These are phyloP conservation scores for Toxotes chatareus DNA, from an alignment of 2,113 vertebrate species.

Conservation along the genomic window DNA sequence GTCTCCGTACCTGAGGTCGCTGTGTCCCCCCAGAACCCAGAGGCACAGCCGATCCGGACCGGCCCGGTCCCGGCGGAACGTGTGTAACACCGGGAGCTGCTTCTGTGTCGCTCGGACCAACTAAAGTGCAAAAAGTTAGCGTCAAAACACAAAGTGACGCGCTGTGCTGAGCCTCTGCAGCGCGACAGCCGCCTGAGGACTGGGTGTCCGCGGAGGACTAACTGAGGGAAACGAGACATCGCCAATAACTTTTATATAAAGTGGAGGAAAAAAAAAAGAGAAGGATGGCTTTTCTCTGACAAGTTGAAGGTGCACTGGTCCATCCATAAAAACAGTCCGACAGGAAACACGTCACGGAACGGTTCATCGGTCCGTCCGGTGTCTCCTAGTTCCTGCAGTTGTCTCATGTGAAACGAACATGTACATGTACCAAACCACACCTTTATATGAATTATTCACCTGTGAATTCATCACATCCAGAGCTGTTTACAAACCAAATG, in stretches of 20 bases:
- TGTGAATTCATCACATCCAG: too few relatives aligned
- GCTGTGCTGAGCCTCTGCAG: neutral
- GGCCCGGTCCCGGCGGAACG: neutral
- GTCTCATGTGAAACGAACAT: too few relatives aligned
- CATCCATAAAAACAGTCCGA: slow-evolving; percentile 57
- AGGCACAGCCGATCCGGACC: slow-evolving; percentile 86
- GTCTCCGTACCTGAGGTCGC: slow-evolving; percentile 81
- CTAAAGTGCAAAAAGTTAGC: neutral
- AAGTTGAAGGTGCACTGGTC: slow-evolving; percentile 50
- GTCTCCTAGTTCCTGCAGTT: too few relatives aligned
- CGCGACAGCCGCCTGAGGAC: neutral
- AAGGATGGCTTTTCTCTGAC: fast-evolving
- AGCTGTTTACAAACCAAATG: too few relatives aligned
- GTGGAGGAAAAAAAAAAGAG: fast-evolving
- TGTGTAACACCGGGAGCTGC: neutral
- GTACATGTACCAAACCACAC: too few relatives aligned
- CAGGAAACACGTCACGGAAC: slow-evolving; percentile 40
- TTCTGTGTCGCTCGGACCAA: neutral
- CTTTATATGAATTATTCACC: too few relatives aligned
- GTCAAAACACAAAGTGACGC: neutral
- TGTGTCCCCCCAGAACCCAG: slow-evolving; percentile 88
- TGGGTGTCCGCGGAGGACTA: neutral
- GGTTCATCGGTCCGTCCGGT: too few relatives aligned
- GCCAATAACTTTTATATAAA: neutral
- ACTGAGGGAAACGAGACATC: neutral